Evolutionary conservation across 1,140 invertebrate species (phyloP).

Genomic region (Ceratosolen solmsi): DNA sequence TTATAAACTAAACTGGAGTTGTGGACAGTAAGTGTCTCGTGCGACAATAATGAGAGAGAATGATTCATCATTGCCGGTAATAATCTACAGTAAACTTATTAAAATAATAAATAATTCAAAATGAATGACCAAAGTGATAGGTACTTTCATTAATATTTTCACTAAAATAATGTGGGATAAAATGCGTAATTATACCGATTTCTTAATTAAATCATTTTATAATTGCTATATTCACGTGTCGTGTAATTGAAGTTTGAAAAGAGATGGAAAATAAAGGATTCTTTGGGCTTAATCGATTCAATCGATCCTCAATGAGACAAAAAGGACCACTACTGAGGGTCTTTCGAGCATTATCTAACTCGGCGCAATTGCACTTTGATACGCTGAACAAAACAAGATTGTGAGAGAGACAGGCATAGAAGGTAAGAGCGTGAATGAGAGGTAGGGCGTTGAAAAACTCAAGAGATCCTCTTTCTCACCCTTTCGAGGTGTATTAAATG

Average conservation of each 20-base stretch:
- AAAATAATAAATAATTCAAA: background rate
- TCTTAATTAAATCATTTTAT: constrained; percentile 23
- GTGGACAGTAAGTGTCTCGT: too few relatives aligned
- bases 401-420: background rate
- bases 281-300: background rate
- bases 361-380: background rate
- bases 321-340: background rate
- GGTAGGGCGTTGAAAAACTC: too few relatives aligned
- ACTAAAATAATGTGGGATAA: too few relatives aligned
- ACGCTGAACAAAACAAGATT: background rate
- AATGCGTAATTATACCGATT: background rate
- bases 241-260: constrained; percentile 8
- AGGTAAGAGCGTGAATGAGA: background rate
- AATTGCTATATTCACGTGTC: background rate
- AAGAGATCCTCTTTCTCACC: constrained; percentile 1
- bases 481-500: constrained; percentile 2
- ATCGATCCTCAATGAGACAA: background rate
- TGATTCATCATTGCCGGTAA: background rate
- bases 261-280: background rate
- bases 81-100: background rate
- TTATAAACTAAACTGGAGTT: too few relatives aligned
- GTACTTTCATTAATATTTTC: too few relatives aligned
- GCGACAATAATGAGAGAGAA: too few relatives aligned
- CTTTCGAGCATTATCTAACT: constrained; percentile 1
- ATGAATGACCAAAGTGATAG: too few relatives aligned